Base-by-base conservation (phyloP, 2,797 vertebrate genomes). In the Sciaenops ocellatus region DNA sequence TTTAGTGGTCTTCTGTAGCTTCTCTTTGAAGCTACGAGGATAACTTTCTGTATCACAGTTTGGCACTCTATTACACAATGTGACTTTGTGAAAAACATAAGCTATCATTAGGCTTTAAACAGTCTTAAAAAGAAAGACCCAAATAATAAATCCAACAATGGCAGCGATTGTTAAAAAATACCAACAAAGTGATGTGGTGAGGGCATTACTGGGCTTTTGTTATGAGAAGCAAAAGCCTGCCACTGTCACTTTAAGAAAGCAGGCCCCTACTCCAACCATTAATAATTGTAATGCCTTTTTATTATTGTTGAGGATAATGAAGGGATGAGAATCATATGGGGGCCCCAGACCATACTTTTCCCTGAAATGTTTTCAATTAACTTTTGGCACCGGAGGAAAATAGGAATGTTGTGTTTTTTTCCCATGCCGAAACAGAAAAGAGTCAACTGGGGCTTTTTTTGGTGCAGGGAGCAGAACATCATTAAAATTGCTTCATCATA, bases 361-460 rank as follows among this genome's bases (percentile, higher is more conserved):
- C 93, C 95, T 96, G 95, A 96, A 96, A 96, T 97, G 96, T 96
- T 98, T 97, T 97, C 96, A 97, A 97, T 97, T 97, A 97, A 96
- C 96, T 97, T 96, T 96, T 97, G 96, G 96, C 95, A 96, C 94
- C 0, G 26, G 87, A 95, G 95, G 93, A 95, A 96, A 96, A 95
- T 93, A 91, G 95, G 95, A 96, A 95, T 96, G 96, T 94, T 93
- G 73, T 79, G 46, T 84, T 84, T 84, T 85, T 96, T 96, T 95
- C 95, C 94, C 95, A 95, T 95, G 95, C 94, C 90, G 94, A 96
- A 96, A 96, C 95, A 96, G 95, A 96, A 78, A 95, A 95, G 78
- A 83, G 85, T 87, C 83, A 66, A 78, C 67, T 4, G 76, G 84
- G 83, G 78, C 77, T 79, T 85, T 90, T 90, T 77, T 8, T 77